Percentiles rank a stretch among this genome's conserved stretches.
phyloP scores from a whole-genome alignment of 2,797 vertebrate genomes.

The Knipowitschia caucasica region DNA sequence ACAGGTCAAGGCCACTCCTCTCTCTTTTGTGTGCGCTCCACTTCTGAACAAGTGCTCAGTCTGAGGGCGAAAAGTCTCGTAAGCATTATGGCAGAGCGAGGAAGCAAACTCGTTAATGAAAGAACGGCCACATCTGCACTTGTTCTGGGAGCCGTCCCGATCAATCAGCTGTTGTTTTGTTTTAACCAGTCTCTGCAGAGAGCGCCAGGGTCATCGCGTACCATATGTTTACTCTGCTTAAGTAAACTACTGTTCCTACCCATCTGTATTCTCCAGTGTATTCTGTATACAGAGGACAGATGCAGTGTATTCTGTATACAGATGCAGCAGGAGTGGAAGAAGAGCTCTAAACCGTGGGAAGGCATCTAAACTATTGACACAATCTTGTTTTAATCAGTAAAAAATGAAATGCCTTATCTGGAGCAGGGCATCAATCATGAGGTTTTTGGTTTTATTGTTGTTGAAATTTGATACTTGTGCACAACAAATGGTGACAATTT shows the following conservation, averaged over 20 bases:
- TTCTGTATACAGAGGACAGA: too few species aligned
- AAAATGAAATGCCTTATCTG: too few species aligned
- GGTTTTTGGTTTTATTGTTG: too few species aligned
- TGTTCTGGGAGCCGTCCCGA: slow-evolving; percentile 1
- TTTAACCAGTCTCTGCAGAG: slow-evolving; percentile 5
- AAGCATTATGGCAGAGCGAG: neutral
- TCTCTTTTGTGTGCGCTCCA: slow-evolving; percentile 11
- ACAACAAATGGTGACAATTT: too few species aligned
- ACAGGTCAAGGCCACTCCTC: slow-evolving; percentile 21
- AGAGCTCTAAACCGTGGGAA: too few species aligned
- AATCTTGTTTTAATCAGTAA: too few species aligned
- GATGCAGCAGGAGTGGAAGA: too few species aligned
- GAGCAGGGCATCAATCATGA: too few species aligned
- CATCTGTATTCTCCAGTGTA: too few species aligned
- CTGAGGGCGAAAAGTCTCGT: neutral
- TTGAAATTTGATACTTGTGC: too few species aligned
- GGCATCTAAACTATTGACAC: too few species aligned
- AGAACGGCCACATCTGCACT: neutral
- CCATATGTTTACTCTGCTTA: slow-evolving; percentile 17
- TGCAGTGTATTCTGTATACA: too few species aligned
- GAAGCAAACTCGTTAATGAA: neutral
- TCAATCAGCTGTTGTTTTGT: slow-evolving; percentile 1
- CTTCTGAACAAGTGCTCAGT: neutral
- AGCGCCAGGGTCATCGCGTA: slow-evolving; percentile 8
- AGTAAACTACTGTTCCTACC: slow-evolving; percentile 22